Base-by-base conservation (phyloP, 2,888 invertebrate species). In the Macaria liturata region DNA sequence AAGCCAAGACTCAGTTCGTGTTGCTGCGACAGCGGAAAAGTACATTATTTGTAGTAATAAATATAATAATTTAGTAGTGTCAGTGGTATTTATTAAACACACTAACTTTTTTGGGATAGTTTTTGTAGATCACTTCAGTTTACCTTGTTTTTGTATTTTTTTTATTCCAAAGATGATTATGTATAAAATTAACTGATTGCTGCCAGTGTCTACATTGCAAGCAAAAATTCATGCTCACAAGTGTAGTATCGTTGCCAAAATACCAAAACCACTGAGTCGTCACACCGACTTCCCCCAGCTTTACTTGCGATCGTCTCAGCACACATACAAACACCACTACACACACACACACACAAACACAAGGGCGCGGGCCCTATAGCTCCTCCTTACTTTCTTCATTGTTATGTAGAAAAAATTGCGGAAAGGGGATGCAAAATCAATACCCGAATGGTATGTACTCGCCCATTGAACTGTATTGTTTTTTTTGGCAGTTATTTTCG, bases 351-450 rank as follows among this genome's bases (percentile, higher is more conserved):
- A 67, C 20, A 20, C 59, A 52, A 65, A 58, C 57, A 70, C 74
- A 81, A 84, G 87, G 86, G 82, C 77, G 83, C 85, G 78, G 74
- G 83, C 88, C 88, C 87, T 84, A 76, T 72, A 88, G 85, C 89
- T 89, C 90, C 91, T 86, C 91, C 90, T 91, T 87, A 87, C 83
- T 90, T 91, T 90, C 83, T 84, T 84, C 89, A 89, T 91, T 90
- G 90, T 91, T 91, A 90, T 90, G 90, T 90, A 90, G 88, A 90
- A 89, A 88, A 90, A 90, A 90, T 89, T 82, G 76, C 81, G 84
- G 87, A 88, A 65, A 88, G 90, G 91, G 91, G 89, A 86, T 83
- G 81, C 79, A 68, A 87, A 90, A 91, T 91, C 91, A 84, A 91
- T 91, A 90, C 78, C 80, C 81, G 75, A 86, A 84, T 80, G 81